Conservation (phyloP, 2,888 invertebrate genomes). For the Apoda limacodes region DNA sequence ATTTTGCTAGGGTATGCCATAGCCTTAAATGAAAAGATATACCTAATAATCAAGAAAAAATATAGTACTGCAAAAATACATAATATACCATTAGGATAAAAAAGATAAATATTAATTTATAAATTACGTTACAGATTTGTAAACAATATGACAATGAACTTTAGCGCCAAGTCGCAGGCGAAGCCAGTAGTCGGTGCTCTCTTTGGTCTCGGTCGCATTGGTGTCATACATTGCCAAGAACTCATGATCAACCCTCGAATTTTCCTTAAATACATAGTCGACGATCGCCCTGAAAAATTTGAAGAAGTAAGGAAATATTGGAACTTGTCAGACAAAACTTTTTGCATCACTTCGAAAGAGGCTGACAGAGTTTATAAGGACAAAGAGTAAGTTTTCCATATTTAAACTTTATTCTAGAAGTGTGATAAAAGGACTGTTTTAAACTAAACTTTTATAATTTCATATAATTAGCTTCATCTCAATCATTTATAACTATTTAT, state of each 20-base stretch:
- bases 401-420: too few relatives aligned
- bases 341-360: constrained; percentile 58
- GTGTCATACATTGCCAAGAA: constrained; percentile 68
- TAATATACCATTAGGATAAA: background rate
- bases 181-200: constrained; percentile 56
- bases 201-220: constrained; percentile 72
- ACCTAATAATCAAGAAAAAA: too few relatives aligned
- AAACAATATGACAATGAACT: constrained; percentile 39
- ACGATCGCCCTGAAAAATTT: constrained; percentile 57
- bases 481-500: too few relatives aligned
- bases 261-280: constrained; percentile 67
- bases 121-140: constrained; percentile 36
- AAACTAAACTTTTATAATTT: background rate
- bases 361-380: constrained; percentile 61
- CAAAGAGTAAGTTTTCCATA: constrained; percentile 61
- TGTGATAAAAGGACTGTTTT: background rate
- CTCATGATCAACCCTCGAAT: constrained; percentile 56
- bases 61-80: too few relatives aligned
- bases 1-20: too few relatives aligned
- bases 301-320: constrained; percentile 56
- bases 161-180: constrained; percentile 22
- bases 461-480: too few relatives aligned
- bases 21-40: too few relatives aligned
- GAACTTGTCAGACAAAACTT: constrained; percentile 50
- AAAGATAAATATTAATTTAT: constrained; percentile 1